Base-by-base conservation (phyloP, 2,113 vertebrate genomes). In the Tragulus kanchil region DNA sequence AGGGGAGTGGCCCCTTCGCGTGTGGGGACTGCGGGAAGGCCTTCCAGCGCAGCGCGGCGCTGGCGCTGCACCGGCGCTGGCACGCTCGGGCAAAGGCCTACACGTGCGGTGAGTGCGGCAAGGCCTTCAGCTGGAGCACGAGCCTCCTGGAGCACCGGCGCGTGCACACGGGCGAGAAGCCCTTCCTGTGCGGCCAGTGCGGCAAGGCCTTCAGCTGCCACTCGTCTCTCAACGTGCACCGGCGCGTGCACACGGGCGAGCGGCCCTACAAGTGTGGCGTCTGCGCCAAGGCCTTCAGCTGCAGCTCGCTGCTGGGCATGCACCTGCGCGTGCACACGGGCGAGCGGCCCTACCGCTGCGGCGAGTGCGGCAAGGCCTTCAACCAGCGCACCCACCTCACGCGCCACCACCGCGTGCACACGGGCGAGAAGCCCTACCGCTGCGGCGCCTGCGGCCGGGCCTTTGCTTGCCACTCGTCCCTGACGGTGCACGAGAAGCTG, bases 21-120 rank as follows among this genome's bases (percentile, higher is more conserved):
- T 99, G 99, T 28, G 97, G 98, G 48, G 99, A 98, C 90, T 99
- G 99, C 0, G 99, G 99, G 90, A 99, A 99, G 84, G 98, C 98
- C 10, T 99, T 99, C 11, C 98, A 98, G 0, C 99, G 99, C 8
- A 99, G 99, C 36, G 13, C 94, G 0, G 75, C 96, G 9, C 84
- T 97, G 52, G 50, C 86, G 0, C 71, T 95, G 73, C 97, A 98
- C 69, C 93, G 9, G 71, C 95, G 98, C 3, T 97, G 97, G 96
- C 98, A 98, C 6, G 48, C 85, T 1, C 94, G 96, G 0, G 93
- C 95, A 61, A 98, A 98, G 21, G 96, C 97, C 8, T 97, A 96
- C 85, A 69, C 77, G 17, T 98, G 98, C 17, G 1, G 36, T 0
- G 96, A 98, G 75, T 98, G 98, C 0, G 97, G 98, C 93, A 98